phyloP scores from a whole-genome alignment of 2,888 invertebrate species.

The Pachydiplax longipennis region DNA sequence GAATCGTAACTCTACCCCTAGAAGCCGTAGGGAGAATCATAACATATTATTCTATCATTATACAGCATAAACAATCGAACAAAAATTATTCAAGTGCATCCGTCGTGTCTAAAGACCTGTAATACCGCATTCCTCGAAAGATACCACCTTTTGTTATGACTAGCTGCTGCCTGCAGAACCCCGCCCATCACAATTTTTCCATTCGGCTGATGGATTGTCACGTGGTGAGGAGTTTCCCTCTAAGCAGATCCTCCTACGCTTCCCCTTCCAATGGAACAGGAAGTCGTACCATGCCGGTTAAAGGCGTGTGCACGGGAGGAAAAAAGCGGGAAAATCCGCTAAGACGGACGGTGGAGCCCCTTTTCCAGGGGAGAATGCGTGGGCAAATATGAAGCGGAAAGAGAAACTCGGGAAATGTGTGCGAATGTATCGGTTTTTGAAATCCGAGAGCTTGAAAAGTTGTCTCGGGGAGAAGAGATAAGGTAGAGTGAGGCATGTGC shows the following conservation, averaged over 20 bases:
- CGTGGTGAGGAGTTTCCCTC: not conserved
- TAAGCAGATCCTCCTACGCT: not conserved
- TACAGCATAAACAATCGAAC: no score
- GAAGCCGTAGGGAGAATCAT: no score
- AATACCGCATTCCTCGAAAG: not conserved
- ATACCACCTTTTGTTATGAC: not conserved
- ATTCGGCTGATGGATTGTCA: not conserved
- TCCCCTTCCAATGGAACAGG: constrained; percentile 12
- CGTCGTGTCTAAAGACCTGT: not conserved
- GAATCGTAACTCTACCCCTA: no score
- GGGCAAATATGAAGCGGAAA: constrained; percentile 9
- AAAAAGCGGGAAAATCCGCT: constrained; percentile 37
- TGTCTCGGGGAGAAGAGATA: not conserved
- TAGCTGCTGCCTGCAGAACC: not conserved
- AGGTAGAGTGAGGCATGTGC: not conserved
- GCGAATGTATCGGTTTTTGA: constrained; percentile 34
- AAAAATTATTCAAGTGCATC: not conserved
- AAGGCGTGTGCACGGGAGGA: not conserved
- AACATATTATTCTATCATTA: no score
- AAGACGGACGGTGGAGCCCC: not conserved
- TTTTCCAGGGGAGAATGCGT: not conserved
- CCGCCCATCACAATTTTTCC: not conserved
- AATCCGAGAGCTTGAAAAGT: constrained; percentile 8
- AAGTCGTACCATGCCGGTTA: not conserved
- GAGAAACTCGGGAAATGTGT: not conserved